phyloP scores from a whole-genome alignment of 2,888 invertebrate genomes.

The Eupithecia insigniata region DNA sequence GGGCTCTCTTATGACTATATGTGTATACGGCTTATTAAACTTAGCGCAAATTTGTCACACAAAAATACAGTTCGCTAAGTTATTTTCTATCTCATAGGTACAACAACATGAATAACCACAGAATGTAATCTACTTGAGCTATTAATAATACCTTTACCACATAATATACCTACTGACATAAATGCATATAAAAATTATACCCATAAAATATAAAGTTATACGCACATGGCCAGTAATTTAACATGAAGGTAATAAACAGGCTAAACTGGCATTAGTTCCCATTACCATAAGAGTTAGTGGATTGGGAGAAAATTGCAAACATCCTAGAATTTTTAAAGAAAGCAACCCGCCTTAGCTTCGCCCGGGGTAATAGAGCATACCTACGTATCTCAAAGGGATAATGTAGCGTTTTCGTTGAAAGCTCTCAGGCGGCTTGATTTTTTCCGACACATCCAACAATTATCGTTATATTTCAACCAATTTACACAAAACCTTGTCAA shows the following conservation, averaged over 20 bases:
- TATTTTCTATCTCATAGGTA: not conserved
- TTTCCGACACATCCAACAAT: too few relatives aligned
- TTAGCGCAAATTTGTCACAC: not conserved
- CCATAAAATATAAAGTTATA: constrained; percentile 35
- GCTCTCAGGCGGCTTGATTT: too few relatives aligned
- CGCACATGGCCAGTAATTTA: constrained; percentile 31
- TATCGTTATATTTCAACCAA: too few relatives aligned
- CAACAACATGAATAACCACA: not conserved
- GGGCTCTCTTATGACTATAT: too few relatives aligned
- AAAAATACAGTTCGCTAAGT: not conserved
- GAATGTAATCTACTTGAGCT: constrained; percentile 54
- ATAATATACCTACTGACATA: constrained; percentile 40
- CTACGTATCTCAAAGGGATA: too few relatives aligned
- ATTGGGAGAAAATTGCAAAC: not conserved
- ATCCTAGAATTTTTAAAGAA: not conserved
- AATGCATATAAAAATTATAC: constrained; percentile 49
- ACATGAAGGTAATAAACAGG: constrained; percentile 52
- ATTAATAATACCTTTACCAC: constrained; percentile 25
- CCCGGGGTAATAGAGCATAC: too few relatives aligned
- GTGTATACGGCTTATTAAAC: not conserved
- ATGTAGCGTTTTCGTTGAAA: too few relatives aligned
- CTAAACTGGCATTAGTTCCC: constrained; percentile 58
- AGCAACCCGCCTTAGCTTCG: too few relatives aligned
- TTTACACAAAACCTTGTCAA: too few relatives aligned
- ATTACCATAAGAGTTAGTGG: constrained; percentile 44